Percentiles rank a stretch among this genome's conserved stretches.
Conservation (phyloP, 2,113 vertebrate species). For the Lucifuga dentata region DNA sequence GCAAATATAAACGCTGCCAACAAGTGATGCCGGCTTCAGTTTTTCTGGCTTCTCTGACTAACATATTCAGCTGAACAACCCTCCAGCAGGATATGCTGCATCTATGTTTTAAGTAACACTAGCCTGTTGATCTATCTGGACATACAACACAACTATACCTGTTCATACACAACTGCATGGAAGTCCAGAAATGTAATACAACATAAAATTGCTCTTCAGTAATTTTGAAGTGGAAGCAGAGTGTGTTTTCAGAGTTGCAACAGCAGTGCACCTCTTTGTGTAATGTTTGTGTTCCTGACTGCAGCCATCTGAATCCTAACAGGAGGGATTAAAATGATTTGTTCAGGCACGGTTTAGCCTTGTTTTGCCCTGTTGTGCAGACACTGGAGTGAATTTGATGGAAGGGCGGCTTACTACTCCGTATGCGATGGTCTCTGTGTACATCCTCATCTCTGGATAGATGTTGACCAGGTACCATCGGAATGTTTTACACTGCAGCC, state of each 20-base stretch:
- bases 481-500: slow-evolving; percentile 97
- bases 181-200: too few species aligned
- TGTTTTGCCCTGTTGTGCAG: slow-evolving; percentile 33
- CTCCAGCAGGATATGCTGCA: slow-evolving; percentile 23
- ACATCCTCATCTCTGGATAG: slow-evolving; percentile 98
- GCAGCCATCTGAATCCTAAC: slow-evolving; percentile 36
- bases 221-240: background rate
- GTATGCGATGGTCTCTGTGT: slow-evolving; percentile 93
- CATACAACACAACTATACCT: too few species aligned
- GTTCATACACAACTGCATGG: too few species aligned
- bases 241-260: background rate
- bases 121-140: too few species aligned
- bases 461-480: slow-evolving; percentile 98
- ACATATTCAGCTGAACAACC: slow-evolving; percentile 31
- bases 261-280: slow-evolving; percentile 26
- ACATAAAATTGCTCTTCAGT: background rate
- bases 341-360: slow-evolving; percentile 29
- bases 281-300: slow-evolving; percentile 41
- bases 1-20: slow-evolving; percentile 56
- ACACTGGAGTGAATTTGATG: slow-evolving; percentile 32
- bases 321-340: slow-evolving; percentile 54
- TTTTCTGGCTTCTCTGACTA: slow-evolving; percentile 36
- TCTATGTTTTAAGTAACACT: slow-evolving; percentile 36
- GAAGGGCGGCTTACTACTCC: slow-evolving; percentile 88
- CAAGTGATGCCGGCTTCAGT: slow-evolving; percentile 21